Conservation (phyloP, 2,113 vertebrate genomes). For the Hemiprocne comata region DNA sequence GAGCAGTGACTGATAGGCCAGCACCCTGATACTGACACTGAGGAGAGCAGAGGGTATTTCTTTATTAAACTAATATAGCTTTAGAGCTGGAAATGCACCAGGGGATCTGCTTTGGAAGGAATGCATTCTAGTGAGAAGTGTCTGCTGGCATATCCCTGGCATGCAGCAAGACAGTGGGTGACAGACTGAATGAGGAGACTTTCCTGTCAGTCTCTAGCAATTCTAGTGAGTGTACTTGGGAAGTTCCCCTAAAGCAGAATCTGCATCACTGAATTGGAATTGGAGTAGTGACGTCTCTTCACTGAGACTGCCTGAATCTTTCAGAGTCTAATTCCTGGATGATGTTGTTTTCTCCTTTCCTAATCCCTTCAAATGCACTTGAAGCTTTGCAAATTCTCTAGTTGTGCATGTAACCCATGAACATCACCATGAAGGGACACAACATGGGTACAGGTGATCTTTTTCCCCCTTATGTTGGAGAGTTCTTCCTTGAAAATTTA, state of each 20-base stretch:
- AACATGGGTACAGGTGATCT: neutral
- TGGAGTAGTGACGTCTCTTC: neutral
- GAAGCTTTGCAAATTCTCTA: neutral
- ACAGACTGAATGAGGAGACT: neutral
- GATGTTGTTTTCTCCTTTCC: neutral
- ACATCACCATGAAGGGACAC: neutral
- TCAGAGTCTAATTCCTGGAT: neutral
- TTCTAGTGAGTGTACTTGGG: neutral
- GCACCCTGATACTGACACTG: neutral
- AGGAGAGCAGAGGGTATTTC: neutral
- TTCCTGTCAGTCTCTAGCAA: neutral
- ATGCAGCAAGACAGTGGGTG: neutral
- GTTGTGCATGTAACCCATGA: rapidly evolving
- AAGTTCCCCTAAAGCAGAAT: neutral
- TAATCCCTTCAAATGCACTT: neutral
- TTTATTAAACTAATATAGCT: neutral
- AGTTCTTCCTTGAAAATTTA: neutral
- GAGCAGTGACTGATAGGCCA: neutral
- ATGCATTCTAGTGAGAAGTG: neutral
- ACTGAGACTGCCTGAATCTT: neutral
- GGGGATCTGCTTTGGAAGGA: neutral
- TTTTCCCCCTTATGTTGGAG: neutral
- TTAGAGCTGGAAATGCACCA: neutral
- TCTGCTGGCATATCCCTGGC: neutral
- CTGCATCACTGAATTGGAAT: neutral